Evolutionary conservation across 2,797 vertebrate species (phyloP), one percentile per base, ranked within the genome.

Genomic region (Enteromius trimaculatus): DNA sequence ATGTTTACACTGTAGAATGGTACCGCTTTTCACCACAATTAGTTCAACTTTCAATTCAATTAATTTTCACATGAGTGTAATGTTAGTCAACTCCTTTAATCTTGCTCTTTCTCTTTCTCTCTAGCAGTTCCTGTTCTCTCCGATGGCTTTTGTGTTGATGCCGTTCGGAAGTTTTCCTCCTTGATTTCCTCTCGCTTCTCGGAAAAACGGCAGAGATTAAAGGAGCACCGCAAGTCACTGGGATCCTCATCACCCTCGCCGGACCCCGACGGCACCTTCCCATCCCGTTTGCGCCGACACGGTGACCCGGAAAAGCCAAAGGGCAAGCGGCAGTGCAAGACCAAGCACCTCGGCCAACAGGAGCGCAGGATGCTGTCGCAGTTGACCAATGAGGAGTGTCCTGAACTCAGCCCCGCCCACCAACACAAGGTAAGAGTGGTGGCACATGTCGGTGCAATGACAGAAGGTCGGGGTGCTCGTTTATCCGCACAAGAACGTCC

Each of bases 261-360:
- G 89, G 91, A 91, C 23, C 88, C 86, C 0, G 91, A 95, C 86
- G 94, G 95, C 87, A 96, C 94, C 86, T 88, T 93, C 70, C 89
- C 93, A 80, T 95, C 95, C 88, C 91, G 96, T 92, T 93, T 94
- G 87, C 96, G 96, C 93, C 96, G 96, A 92, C 96, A 97, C 91
- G 93, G 94, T 77, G 97, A 98, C 91, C 92, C 94, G 21, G 97
- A 99, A 95, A 99, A 99, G 91, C 98, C 98, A 93, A 97, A 98
- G 92, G 98, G 98, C 95, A 99, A 99, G 94, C 95, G 97, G 88
- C 97, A 97, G 91, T 99, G 97, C 94, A 99, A 99, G 95, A 99
- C 98, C 95, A 99, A 99, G 92, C 98, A 99, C 93, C 95, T 98
- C 89, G 94, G 96, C 89, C 95, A 95, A 89, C 95, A 95, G 90